Base-by-base conservation (phyloP, 2,888 invertebrate genomes). In the Gryllus longicercus region DNA sequence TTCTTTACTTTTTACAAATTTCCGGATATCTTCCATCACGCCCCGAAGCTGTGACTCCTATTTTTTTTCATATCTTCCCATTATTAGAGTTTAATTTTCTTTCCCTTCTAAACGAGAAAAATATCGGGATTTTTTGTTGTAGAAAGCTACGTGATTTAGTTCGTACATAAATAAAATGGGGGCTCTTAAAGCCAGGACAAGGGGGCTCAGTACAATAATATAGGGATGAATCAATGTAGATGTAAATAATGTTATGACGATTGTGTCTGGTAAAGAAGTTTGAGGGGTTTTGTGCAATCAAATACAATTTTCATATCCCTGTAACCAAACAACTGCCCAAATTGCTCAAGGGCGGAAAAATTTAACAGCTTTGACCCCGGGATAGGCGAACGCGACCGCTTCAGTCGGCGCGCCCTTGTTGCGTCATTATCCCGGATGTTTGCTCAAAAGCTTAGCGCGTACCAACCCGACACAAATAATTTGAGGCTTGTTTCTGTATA, bases 341-440 rank as follows among this genome's bases (percentile, higher is more conserved):
- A 63, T 63, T 63, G 63, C 16, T 11, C 63, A 63, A 63, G 11
- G 38, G 63, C 63, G 63, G 63, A 63, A 63, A 63, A 63, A 18
- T 63, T 63, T 63, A 63, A 63, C 63, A 14, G 63, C 16, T 63
- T 63, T 63, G 16, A 63, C 63, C n/a, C 8, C 38, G 8, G 8
- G 5, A 38, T 38, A 8, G 38, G 63, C 12, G 4, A 63, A 14
- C 63, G 63, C 4, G 63, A 8, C 12, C 63, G 10, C 63, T 8
- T 10, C 4, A 63, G n/a, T 12, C n/a, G n/a, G 16, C 4, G 4
- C 16, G 63, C 8, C n/a, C 63, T 63, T 8, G 63, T 8, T 63
- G 16, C 63, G n/a, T 63, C 63, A 63, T 63, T 63, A 63, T n/a
- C 63, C 63, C 63, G 63, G 16, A 63, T 63, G 63, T 63, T 63